Base-by-base conservation (phyloP, 2,888 invertebrate species). In the Lampropteryx suffumata region DNA sequence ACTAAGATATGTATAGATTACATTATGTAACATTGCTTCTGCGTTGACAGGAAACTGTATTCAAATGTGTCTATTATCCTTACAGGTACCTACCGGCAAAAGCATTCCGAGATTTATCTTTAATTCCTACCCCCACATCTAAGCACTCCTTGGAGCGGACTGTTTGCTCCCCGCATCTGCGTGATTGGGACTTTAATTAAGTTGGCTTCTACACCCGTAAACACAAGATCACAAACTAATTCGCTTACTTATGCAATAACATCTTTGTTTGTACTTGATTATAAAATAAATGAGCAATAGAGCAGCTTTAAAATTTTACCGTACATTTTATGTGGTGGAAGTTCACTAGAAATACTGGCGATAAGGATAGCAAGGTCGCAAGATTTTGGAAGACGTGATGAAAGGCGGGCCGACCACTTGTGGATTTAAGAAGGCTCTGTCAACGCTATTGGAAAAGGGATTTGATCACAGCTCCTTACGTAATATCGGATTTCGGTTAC, bases 361-460 rank as follows among this genome's bases (percentile, higher is more conserved):
- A 11, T 21, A 14, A 13, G 21, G n/a, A n/a, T n/a, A 24, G 34
- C 40, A 51, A 51, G 50, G 64, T 65, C 60, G n/a, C n/a, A n/a
- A 68, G 55, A 67, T 37, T 51, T 51, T 29, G 28, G 28, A 45
- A 58, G 60, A 67, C 64, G 64, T 71, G 72, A 71, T 65, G 65
- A 71, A 76, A 77, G 72, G 73, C 76, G 77, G 78, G 75, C 63
- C 85, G 79, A 89, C 89, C 88, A 89, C 89, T 89, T 89, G 89
- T 90, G 87, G 89, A 84, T 81, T 74, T 63, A 59, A 67, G 62
- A 29, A 67, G 62, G 64, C 68, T 68, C 64, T 69, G 61, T 64
- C 63, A 64, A 73, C 66, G 67, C 64, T 74, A 75, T 74, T 71
- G 72, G 71, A 72, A 80, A 81, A 82, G 75, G 60, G 63, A 71